Evolutionary conservation across 2,888 invertebrate species (phyloP).

Genomic region (Sinopyrophorus schimmeli): DNA sequence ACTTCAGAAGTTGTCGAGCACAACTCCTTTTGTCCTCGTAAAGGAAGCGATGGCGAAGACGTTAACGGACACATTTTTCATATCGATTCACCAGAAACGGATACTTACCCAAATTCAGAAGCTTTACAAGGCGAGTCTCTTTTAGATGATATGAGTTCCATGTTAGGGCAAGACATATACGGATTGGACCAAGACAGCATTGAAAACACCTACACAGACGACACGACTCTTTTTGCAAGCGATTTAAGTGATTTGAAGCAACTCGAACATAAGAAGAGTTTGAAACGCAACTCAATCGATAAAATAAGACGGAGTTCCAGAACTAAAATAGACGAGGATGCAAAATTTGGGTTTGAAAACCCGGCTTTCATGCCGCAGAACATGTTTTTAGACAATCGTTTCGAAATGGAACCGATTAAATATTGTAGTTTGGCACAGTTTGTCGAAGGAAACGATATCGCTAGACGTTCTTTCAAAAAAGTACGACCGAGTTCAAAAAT

Average conservation of each 20-base stretch:
- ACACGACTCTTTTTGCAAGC: constrained; percentile 68
- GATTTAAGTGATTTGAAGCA: constrained; percentile 57
- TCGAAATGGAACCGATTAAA: constrained; percentile 62
- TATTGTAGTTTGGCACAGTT: constrained; percentile 82
- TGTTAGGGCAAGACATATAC: constrained; percentile 68
- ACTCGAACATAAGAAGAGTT: constrained; percentile 63
- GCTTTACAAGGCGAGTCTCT: constrained; percentile 77
- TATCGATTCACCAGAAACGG: constrained; percentile 84
- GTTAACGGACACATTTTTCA: constrained; percentile 68
- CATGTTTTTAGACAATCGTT: constrained; percentile 46
- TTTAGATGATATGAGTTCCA: constrained; percentile 71
- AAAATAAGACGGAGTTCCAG: constrained; percentile 46
- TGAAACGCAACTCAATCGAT: constrained; percentile 56
- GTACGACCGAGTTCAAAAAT: constrained; percentile 44
- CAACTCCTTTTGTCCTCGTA: constrained; percentile 53
- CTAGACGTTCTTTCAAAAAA: constrained; percentile 73
- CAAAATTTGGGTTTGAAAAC: constrained; percentile 74
- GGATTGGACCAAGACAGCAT: constrained; percentile 64
- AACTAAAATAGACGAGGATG: constrained; percentile 57
- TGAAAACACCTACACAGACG: constrained; percentile 68
- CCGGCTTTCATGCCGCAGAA: constrained; percentile 65
- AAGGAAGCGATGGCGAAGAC: constrained; percentile 57
- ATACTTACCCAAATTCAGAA: constrained; percentile 72
- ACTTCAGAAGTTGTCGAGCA: constrained; percentile 67
- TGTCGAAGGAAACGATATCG: constrained; percentile 82